phyloP scores from a whole-genome alignment of 2,888 invertebrate species.

The Brassicogethes aeneus region DNA sequence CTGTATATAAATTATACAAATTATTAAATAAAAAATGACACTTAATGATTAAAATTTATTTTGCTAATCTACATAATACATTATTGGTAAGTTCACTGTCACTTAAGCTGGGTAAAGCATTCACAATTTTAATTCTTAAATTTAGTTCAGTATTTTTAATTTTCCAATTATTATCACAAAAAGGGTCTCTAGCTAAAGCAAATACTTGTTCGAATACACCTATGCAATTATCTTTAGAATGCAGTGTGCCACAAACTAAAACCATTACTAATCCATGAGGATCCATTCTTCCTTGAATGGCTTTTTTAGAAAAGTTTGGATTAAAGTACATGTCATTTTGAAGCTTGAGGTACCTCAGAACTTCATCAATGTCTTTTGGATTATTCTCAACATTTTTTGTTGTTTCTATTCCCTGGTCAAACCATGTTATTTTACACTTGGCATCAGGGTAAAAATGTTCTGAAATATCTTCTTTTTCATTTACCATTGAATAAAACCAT shows the following conservation, averaged over 20 bases:
- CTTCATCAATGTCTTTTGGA: constrained; percentile 34
- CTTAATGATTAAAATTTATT: too few species aligned
- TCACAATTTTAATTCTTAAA: constrained; percentile 35
- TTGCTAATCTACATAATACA: background rate
- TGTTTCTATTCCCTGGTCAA: constrained; percentile 20
- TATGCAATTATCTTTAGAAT: constrained; percentile 42
- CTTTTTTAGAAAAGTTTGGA: constrained; percentile 49
- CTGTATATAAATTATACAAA: too few species aligned
- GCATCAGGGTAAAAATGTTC: constrained; percentile 51
- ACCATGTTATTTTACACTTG: background rate
- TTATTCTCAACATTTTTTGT: constrained; percentile 29
- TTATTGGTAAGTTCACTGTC: constrained; percentile 30
- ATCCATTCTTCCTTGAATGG: constrained; percentile 49
- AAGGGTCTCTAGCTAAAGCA: constrained; percentile 54
- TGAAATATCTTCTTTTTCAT: constrained; percentile 35
- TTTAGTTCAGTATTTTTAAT: constrained; percentile 49
- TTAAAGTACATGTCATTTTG: constrained; percentile 48
- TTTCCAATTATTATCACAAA: constrained; percentile 56
- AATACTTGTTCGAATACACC: constrained; percentile 60
- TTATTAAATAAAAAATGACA: too few species aligned
- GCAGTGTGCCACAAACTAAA: constrained; percentile 54
- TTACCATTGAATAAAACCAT: constrained; percentile 49
- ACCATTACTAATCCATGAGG: constrained; percentile 54
- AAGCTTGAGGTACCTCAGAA: constrained; percentile 35
- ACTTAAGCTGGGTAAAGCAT: constrained; percentile 24